Conservation (phyloP, 2,113 vertebrate species). For the Budorcas taxicolor region DNA sequence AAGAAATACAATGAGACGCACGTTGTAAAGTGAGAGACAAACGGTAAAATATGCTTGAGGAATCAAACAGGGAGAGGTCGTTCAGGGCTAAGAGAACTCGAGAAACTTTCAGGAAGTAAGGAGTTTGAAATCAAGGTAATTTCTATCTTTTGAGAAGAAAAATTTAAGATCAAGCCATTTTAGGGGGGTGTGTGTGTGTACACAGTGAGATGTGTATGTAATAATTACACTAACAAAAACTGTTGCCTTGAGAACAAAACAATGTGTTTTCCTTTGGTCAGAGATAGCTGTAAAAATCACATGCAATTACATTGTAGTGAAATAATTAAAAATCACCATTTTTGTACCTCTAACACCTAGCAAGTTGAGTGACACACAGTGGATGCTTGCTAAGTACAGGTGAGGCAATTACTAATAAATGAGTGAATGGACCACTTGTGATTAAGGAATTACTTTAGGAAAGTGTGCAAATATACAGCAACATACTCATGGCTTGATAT, state of each 20-base stretch:
- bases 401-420: not conserved
- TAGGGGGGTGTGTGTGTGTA: not conserved
- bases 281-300: not conserved
- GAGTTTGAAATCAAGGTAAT: not conserved
- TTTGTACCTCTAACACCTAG: not conserved
- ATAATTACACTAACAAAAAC: not conserved
- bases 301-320: not conserved
- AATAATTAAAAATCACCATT: not conserved
- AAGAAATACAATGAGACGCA: not conserved
- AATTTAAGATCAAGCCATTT: not conserved
- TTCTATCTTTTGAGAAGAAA: not conserved
- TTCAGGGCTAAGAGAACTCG: not conserved
- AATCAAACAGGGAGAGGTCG: not conserved
- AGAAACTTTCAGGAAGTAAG: not conserved
- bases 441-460: not conserved
- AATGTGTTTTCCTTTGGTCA: not conserved
- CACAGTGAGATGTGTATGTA: not conserved
- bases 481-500: not conserved
- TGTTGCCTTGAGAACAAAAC: not conserved
- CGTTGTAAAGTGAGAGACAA: not conserved
- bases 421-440: not conserved
- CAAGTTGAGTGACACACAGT: not conserved
- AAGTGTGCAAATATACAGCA: not conserved
- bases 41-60: not conserved
- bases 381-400: not conserved